Conservation (phyloP, 2,113 vertebrate species). For the Cairina moschata region DNA sequence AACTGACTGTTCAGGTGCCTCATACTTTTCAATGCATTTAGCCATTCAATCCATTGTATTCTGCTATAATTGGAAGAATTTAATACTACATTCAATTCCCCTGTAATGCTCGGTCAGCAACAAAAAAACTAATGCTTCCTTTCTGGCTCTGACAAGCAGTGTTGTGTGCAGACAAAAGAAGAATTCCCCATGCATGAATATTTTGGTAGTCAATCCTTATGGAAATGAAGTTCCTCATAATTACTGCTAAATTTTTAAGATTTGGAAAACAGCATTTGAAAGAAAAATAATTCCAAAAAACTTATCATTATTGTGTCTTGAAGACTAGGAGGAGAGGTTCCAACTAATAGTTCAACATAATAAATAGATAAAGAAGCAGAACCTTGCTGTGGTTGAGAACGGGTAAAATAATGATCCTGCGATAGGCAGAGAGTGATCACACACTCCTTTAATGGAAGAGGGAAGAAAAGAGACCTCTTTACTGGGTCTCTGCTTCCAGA, state of each 20-base stretch:
- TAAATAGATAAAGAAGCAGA: background rate
- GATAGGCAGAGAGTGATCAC: background rate
- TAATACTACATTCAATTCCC: background rate
- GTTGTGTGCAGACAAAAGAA: background rate
- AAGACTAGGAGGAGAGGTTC: background rate
- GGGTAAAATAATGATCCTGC: background rate
- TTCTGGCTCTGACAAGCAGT: background rate
- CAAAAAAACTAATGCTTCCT: background rate
- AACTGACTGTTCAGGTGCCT: background rate
- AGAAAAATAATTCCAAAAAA: background rate
- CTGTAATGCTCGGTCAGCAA: conserved; percentile 30
- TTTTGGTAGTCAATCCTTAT: background rate
- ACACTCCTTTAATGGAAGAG: background rate
- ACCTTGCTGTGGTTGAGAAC: background rate
- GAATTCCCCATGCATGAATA: background rate
- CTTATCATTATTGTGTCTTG: background rate
- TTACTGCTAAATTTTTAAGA: background rate
- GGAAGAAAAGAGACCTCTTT: background rate
- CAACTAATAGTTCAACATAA: background rate
- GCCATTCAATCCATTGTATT: background rate
- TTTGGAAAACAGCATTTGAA: background rate
- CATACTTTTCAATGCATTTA: background rate
- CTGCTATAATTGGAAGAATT: conserved; percentile 8
- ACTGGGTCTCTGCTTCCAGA: background rate
- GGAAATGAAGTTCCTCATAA: background rate